phyloP scores from a whole-genome alignment of 2,113 vertebrate species.

The Megaptera novaeangliae region DNA sequence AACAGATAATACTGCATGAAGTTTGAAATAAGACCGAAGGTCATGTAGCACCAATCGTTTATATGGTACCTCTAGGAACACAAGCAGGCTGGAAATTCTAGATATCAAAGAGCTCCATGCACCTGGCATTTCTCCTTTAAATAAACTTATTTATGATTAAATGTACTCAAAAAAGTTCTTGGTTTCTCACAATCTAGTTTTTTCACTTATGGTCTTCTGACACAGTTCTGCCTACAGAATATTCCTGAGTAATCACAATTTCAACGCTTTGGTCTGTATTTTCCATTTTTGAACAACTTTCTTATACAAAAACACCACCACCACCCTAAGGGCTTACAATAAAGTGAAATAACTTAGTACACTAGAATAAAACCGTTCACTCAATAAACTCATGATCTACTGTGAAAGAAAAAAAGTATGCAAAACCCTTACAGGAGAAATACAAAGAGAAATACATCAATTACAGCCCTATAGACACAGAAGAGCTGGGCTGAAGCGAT shows the following conservation, averaged over 20 bases:
- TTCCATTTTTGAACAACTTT: neutral
- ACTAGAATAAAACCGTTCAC: neutral
- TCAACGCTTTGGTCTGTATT: neutral
- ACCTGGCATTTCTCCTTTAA: neutral
- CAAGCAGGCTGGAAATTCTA: neutral
- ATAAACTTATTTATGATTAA: neutral
- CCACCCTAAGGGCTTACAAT: neutral
- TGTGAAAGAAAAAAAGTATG: neutral
- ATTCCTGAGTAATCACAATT: neutral
- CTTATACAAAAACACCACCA: neutral
- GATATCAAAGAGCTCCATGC: neutral
- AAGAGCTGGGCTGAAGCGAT: neutral
- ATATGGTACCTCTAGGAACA: neutral
- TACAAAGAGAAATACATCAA: neutral
- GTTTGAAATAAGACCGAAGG: neutral
- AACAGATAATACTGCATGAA: neutral
- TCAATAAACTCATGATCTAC: neutral
- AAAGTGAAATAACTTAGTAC: neutral
- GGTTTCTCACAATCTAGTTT: neutral
- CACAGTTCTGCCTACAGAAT: neutral
- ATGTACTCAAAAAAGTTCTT: neutral
- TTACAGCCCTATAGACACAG: neutral
- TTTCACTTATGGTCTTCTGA: neutral
- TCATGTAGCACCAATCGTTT: neutral
- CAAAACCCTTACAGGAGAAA: neutral